Conservation (phyloP, 2,888 invertebrate genomes). For the Mechanitis mazaeus region DNA sequence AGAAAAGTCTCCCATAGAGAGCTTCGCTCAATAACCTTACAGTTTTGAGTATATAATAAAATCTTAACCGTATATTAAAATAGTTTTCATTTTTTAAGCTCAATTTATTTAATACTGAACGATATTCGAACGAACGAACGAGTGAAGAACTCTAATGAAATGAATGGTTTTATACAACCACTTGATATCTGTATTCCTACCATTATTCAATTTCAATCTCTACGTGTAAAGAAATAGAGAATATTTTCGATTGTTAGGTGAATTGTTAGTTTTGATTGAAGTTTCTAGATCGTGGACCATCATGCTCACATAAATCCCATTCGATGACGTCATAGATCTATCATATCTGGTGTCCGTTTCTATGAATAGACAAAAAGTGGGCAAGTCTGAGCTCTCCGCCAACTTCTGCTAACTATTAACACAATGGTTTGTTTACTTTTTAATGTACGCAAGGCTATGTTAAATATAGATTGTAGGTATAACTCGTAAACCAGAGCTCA, state of each 20-base stretch:
- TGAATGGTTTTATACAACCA: neutral
- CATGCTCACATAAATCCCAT: constrained; percentile 15
- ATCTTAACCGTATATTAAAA: no score
- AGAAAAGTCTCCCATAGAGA: no score
- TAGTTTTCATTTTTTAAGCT: no score
- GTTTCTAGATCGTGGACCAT: constrained; percentile 13
- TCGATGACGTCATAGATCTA: constrained; percentile 17
- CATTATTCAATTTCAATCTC: neutral
- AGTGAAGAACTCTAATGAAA: neutral
- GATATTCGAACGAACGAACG: no score
- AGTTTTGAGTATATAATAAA: no score
- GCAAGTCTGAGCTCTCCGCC: constrained; percentile 5
- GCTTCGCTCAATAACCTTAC: no score
- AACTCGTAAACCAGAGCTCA: no score
- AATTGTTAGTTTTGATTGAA: constrained; percentile 3
- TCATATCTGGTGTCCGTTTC: constrained; percentile 15
- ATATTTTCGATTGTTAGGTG: neutral
- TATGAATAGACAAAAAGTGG: constrained; percentile 16
- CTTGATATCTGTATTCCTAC: neutral
- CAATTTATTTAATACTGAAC: no score
- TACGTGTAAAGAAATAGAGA: neutral
- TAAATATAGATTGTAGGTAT: no score
- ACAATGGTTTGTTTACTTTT: constrained; percentile 5
- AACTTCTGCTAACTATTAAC: constrained; percentile 1
- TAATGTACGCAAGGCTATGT: neutral